These are phyloP conservation scores for Python bivittatus DNA, from an alignment of 2,113 vertebrate species.

Conservation along the genomic window DNA sequence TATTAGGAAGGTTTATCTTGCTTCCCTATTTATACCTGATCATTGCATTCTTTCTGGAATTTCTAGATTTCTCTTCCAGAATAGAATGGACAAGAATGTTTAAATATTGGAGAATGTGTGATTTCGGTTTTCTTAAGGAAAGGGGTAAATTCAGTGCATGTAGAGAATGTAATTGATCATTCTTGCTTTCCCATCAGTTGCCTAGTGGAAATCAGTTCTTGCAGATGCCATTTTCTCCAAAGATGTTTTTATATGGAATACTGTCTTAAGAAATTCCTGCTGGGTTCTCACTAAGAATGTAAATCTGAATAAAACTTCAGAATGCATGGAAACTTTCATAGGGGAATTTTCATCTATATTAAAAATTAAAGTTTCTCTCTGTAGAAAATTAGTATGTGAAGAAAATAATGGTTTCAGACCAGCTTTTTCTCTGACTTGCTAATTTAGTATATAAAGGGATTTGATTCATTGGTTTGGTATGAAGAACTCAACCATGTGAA, in stretches of 20 bases:
- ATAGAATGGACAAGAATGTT: background rate
- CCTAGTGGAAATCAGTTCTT: background rate
- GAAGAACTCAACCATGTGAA: background rate
- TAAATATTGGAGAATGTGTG: background rate
- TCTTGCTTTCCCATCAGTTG: background rate
- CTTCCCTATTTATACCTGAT: background rate
- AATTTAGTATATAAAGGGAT: background rate
- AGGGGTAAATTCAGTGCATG: background rate
- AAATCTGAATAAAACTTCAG: background rate
- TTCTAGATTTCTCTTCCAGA: background rate
- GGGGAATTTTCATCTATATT: background rate
- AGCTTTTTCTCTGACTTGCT: background rate
- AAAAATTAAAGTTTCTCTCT: no score
- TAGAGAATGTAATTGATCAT: background rate
- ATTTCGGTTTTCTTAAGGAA: background rate
- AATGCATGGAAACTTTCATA: background rate
- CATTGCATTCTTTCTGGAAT: background rate
- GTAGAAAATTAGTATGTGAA: background rate
- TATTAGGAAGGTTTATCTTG: background rate
- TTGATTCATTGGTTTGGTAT: background rate
- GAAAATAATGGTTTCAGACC: background rate
- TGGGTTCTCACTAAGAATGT: background rate
- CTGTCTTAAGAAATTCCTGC: background rate
- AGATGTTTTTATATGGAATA: background rate
- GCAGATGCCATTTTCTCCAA: background rate